Percentiles rank a stretch among this genome's conserved stretches.
Conservation (phyloP, 1,140 invertebrate species). For the Wasmannia auropunctata region DNA sequence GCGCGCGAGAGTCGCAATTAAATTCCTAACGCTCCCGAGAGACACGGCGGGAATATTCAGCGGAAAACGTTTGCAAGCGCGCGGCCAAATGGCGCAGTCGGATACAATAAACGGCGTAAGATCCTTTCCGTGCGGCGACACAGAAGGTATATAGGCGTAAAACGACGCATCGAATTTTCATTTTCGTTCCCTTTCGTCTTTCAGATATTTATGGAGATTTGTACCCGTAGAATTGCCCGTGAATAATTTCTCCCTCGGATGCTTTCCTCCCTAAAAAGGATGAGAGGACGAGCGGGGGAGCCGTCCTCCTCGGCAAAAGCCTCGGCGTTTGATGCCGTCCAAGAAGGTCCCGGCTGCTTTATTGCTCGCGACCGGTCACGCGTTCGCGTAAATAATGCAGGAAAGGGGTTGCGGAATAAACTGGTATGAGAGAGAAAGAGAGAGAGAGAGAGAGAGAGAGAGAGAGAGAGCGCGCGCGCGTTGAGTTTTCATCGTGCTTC, state of each 20-base stretch:
- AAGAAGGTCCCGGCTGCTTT: constrained; percentile 43
- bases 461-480: neutral
- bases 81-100: neutral
- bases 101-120: constrained; percentile 18
- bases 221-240: constrained; percentile 49
- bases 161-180: constrained; percentile 56
- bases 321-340: constrained; percentile 43
- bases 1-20: constrained; percentile 47
- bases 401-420: constrained; percentile 57
- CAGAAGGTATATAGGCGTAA: constrained; percentile 35
- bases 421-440: constrained; percentile 35
- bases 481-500: constrained; percentile 39
- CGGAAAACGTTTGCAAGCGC: constrained; percentile 1
- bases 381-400: constrained; percentile 50
- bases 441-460: no score
- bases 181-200: constrained; percentile 43
- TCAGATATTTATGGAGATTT: constrained; percentile 59
- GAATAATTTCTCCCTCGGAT: constrained; percentile 44
- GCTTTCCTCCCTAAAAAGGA: constrained; percentile 46
- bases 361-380: constrained; percentile 52
- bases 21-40: constrained; percentile 17
- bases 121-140: neutral
- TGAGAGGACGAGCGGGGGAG: constrained; percentile 9
- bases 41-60: constrained; percentile 11
- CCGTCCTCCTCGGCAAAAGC: constrained; percentile 5